Percentiles rank a stretch among this genome's conserved stretches.
These are phyloP conservation scores for Alloplasta piceator DNA, from an alignment of 2,888 invertebrate genomes.

Conservation along the genomic window DNA sequence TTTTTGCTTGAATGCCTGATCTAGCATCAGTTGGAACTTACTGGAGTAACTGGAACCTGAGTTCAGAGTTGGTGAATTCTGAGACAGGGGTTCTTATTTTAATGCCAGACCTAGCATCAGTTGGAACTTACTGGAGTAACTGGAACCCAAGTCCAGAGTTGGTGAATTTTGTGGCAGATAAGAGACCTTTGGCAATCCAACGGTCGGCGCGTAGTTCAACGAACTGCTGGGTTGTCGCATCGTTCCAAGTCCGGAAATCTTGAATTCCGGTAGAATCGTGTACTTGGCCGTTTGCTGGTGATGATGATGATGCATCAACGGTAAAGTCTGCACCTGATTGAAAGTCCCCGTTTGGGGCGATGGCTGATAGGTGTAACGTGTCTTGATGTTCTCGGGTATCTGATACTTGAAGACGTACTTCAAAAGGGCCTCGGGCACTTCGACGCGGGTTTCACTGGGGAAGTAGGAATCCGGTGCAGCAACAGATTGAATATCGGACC, in stretches of 20 bases:
- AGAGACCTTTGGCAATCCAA: slow-evolving; percentile 66
- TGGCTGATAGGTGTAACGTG: slow-evolving; percentile 69
- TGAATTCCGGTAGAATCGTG: slow-evolving; percentile 63
- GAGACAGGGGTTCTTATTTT: slow-evolving; percentile 29
- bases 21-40: slow-evolving; percentile 11
- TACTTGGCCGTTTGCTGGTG: slow-evolving; percentile 58
- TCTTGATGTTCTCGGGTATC: slow-evolving; percentile 69
- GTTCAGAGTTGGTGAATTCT: slow-evolving; percentile 50
- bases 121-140: slow-evolving; percentile 47
- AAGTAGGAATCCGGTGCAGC: slow-evolving; percentile 46
- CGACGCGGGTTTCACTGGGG: slow-evolving; percentile 13
- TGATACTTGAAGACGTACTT: slow-evolving; percentile 67
- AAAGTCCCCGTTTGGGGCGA: slow-evolving; percentile 65
- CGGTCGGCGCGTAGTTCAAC: slow-evolving; percentile 68
- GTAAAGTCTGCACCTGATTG: slow-evolving; percentile 63
- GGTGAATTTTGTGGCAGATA: slow-evolving; percentile 65
- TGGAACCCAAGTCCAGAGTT: slow-evolving; percentile 20
- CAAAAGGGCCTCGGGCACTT: slow-evolving; percentile 53
- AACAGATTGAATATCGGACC: slow-evolving; percentile 12
- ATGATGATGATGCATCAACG: slow-evolving; percentile 55
- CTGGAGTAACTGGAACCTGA: slow-evolving; percentile 41
- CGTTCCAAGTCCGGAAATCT: slow-evolving; percentile 68
- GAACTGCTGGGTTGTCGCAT: slow-evolving; percentile 68
- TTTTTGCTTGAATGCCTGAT: no score
- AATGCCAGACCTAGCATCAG: not conserved